phyloP scores from a whole-genome alignment of 2,888 invertebrate genomes.

The Xanthorhoe designata region DNA sequence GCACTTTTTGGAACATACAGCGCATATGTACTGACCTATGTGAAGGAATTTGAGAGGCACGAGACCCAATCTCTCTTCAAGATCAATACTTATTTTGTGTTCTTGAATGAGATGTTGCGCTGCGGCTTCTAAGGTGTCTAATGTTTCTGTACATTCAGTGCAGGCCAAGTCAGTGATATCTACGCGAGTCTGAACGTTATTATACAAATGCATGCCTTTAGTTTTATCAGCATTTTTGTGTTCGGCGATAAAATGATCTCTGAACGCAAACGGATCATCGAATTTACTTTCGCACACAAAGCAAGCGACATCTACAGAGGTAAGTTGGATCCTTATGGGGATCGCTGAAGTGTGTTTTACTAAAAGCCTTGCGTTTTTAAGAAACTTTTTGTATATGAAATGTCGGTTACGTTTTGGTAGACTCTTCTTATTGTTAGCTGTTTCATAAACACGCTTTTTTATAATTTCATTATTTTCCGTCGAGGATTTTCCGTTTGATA shows the following conservation, averaged over 20 bases:
- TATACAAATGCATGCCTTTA: conserved; percentile 28
- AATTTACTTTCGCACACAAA: conserved; percentile 26
- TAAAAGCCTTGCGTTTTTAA: conserved; percentile 13
- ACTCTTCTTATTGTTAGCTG: no score
- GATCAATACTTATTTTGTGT: conserved; percentile 26
- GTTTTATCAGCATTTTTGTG: conserved; percentile 36
- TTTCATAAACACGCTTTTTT: no score
- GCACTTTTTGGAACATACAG: conserved; percentile 26
- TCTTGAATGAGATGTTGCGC: conserved; percentile 30
- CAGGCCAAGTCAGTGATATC: conserved; percentile 40
- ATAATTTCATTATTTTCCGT: no score
- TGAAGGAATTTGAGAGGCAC: conserved; percentile 23
- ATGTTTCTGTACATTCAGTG: conserved; percentile 25
- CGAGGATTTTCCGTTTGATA: no score
- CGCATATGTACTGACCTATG: conserved; percentile 14
- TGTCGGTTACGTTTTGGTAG: background rate
- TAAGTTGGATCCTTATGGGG: conserved; percentile 11
- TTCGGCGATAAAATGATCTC: conserved; percentile 36
- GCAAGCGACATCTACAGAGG: conserved; percentile 15
- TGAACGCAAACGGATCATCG: conserved; percentile 33
- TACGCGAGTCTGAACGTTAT: conserved; percentile 26
- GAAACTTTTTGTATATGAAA: background rate
- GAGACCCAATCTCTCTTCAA: conserved; percentile 24
- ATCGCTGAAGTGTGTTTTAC: conserved; percentile 26
- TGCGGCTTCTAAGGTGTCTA: conserved; percentile 24